Evolutionary conservation across 2,888 invertebrate species (phyloP).

Genomic region (Mesoligia furuncula): DNA sequence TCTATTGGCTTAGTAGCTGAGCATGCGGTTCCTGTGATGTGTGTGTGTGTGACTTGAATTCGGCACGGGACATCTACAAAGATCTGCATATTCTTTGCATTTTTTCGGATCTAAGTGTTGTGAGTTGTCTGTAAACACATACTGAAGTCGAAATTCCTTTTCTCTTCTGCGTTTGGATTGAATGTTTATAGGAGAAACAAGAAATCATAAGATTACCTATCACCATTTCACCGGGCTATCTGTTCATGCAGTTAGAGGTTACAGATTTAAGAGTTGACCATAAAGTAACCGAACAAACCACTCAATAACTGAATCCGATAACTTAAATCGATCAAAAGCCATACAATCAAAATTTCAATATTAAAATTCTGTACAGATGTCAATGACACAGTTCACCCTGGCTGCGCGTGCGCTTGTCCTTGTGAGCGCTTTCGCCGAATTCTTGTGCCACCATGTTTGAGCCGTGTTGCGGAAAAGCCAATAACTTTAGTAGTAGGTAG

Average conservation of each 20-base stretch:
- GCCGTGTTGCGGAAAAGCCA: conserved; percentile 57
- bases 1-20: not conserved
- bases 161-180: not conserved
- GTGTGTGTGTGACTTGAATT: not conserved
- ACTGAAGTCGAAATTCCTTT: not conserved
- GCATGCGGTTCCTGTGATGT: not conserved
- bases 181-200: not conserved
- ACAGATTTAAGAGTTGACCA: not conserved
- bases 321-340: conserved; percentile 32
- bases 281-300: conserved; percentile 8
- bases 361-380: conserved; percentile 59
- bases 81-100: not conserved
- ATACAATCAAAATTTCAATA: conserved; percentile 50
- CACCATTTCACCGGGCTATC: no score
- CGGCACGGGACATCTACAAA: not conserved
- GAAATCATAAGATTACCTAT: no score
- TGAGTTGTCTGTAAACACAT: not conserved
- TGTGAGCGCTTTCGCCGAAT: conserved; percentile 68
- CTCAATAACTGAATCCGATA: conserved; percentile 30
- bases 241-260: not conserved
- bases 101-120: not conserved
- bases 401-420: conserved; percentile 63
- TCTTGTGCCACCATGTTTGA: conserved; percentile 49
- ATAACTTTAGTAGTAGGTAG: conserved; percentile 38
- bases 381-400: conserved; percentile 64